Evolutionary conservation across 2,888 invertebrate species (phyloP).

Genomic region (Petrophora chlorosata): DNA sequence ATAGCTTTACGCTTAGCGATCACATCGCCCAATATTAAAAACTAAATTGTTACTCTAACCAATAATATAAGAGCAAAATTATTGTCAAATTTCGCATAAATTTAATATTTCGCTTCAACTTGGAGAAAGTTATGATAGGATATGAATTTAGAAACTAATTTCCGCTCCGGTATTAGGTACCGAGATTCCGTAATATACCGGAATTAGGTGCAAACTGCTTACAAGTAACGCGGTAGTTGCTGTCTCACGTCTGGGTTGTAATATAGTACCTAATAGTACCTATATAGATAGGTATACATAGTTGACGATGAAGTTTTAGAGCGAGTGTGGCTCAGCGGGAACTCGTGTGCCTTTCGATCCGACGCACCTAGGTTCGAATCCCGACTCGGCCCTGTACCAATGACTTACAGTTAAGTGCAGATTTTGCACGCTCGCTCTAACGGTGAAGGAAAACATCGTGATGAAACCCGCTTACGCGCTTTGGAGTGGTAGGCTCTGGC

Average conservation of each 20-base stretch:
- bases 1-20: no score
- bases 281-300: neutral
- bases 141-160: constrained; percentile 24
- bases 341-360: neutral
- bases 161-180: constrained; percentile 11
- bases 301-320: constrained; percentile 7
- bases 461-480: no score
- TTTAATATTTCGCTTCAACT: constrained; percentile 18
- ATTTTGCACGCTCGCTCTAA: no score
- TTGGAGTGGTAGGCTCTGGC: no score
- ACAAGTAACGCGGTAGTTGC: constrained; percentile 12
- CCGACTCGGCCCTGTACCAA: no score
- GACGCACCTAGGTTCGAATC: no score
- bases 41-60: no score
- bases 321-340: neutral
- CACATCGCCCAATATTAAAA: no score
- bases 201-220: constrained; percentile 23
- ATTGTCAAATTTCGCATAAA: constrained; percentile 18
- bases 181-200: constrained; percentile 4
- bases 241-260: constrained; percentile 11
- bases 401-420: no score
- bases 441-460: no score
- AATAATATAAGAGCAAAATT: no score
- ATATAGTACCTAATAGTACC: no score
- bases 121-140: constrained; percentile 19